Evolutionary conservation across 1,140 invertebrate species (phyloP).

Genomic region (Myzus persicae): DNA sequence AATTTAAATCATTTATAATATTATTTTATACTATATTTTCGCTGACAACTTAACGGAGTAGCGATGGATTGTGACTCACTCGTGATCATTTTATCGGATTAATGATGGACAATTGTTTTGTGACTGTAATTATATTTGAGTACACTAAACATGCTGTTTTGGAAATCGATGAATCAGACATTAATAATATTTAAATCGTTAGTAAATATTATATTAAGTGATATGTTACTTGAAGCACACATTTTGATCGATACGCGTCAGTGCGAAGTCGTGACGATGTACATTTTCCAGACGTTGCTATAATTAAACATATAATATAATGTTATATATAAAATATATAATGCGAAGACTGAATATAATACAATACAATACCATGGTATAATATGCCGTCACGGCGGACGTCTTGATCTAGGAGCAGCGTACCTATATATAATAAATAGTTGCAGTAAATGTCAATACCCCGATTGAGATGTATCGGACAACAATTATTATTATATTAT

Average conservation of each 20-base stretch:
- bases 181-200: background rate
- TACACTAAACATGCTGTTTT: background rate
- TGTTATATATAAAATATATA: background rate
- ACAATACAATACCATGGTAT: background rate
- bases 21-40: no score
- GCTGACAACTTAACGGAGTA: no score
- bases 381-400: background rate
- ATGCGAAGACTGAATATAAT: background rate
- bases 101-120: no score
- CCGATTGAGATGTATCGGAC: background rate
- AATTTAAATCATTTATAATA: no score
- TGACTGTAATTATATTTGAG: no score
- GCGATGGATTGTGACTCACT: no score
- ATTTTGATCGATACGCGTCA: background rate
- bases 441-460: background rate
- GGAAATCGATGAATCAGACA: background rate
- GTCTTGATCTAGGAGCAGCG: background rate
- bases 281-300: background rate
- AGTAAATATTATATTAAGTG: background rate
- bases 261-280: background rate
- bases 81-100: no score
- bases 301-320: background rate
- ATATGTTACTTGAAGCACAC: background rate
- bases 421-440: background rate
- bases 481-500: conserved; percentile 6